Evolutionary conservation across 1,140 invertebrate species (phyloP).

Genomic region (Leptestheria dahalacensis): DNA sequence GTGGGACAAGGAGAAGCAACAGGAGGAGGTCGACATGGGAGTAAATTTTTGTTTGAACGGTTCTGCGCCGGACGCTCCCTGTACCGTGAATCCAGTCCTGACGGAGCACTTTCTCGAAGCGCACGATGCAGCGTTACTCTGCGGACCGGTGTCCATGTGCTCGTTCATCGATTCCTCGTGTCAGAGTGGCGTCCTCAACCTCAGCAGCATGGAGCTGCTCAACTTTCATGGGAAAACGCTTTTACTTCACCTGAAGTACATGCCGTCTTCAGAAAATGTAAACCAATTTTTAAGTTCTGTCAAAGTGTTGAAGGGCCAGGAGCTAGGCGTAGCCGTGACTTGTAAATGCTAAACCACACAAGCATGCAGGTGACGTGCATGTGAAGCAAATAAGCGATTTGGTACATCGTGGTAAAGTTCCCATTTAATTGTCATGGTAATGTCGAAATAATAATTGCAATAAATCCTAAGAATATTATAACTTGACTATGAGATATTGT

Average conservation of each 20-base stretch:
- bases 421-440: no score
- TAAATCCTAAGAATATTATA: no score
- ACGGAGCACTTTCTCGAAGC: slow-evolving; percentile 64
- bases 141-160: slow-evolving; percentile 65
- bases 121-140: slow-evolving; percentile 75
- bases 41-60: slow-evolving; percentile 5
- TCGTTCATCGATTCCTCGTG: slow-evolving; percentile 68
- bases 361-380: no score
- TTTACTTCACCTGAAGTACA: slow-evolving; percentile 42
- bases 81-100: slow-evolving; percentile 47
- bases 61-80: neutral
- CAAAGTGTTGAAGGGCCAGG: no score
- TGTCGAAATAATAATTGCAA: no score
- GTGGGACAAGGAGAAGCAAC: neutral
- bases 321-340: no score
- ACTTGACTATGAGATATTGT: no score
- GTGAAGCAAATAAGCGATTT: no score
- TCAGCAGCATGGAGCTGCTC: slow-evolving; percentile 72
- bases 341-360: no score
- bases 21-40: slow-evolving; percentile 3
- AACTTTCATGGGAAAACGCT: slow-evolving; percentile 59
- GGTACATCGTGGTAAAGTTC: no score
- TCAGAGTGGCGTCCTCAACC: slow-evolving; percentile 60
- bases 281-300: no score
- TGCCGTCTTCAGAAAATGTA: slow-evolving; percentile 7